Base-by-base conservation (phyloP, 2,888 invertebrate genomes). In the Leptinotarsa juncta region DNA sequence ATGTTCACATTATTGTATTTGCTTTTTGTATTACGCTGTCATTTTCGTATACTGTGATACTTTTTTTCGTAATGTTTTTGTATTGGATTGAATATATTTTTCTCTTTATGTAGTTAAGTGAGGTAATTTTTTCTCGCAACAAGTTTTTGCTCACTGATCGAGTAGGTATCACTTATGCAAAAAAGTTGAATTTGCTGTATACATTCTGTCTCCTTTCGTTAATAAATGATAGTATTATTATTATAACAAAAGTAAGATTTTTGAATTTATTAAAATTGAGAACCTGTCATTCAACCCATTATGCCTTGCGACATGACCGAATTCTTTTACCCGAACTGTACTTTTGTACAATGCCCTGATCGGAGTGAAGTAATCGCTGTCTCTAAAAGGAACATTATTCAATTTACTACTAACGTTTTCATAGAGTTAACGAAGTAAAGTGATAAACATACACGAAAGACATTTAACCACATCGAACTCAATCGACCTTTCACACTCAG, bases 401-500 rank as follows among this genome's bases (percentile, higher is more conserved):
- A 57, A 57, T 57, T 20, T 10, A 57, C 51, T 4, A 62, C n/a
- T 15, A 62, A 26, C 26, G n/a, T 32, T 26, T 62, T n/a, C 42
- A 26, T 42, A 42, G 42, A 62, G 32, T 32, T 32, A 42, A 62
- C n/a, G 12, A n/a, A 15, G 42, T 62, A 42, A 62, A 62, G 42
- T 42, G 62, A 62, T 62, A 62, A 42, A 62, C 42, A 42, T 42
- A 62, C 42, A 62, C 32, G 10, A 62, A 62, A 62, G 15, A 67
- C 51, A 50, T 67, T 20, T 50, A 50, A 50, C 50, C 23, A 67
- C 67, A 51, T 67, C 50, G 67, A 67, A 67, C 57, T 51, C 53
- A n/a, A 62, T 53, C 55, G 71, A 71, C 71, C 71, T 71, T 71
- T 71, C 65, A 71, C 71, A 71, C 71, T 66, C 67, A 53, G 66